Conservation (phyloP, 2,888 invertebrate species). For the Phaedon cochleariae region DNA sequence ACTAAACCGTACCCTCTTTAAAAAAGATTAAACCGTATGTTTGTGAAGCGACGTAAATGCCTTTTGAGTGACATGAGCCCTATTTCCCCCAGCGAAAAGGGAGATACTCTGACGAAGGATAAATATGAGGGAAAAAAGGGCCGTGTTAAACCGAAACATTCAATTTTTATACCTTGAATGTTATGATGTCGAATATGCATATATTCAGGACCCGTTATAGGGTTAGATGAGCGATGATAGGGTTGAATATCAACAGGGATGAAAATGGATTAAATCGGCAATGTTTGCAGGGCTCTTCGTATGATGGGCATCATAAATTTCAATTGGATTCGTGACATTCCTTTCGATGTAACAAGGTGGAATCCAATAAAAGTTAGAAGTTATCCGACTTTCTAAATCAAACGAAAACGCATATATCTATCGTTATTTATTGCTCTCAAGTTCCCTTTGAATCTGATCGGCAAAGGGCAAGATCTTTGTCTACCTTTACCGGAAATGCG, state of each 20-base stretch:
- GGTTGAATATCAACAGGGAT: not conserved
- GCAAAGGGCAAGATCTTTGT: slow-evolving; percentile 17
- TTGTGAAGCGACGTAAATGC: slow-evolving; percentile 62
- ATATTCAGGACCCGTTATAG: slow-evolving; percentile 40
- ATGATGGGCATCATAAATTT: too few relatives aligned
- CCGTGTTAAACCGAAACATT: slow-evolving; percentile 55
- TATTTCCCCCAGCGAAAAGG: slow-evolving; percentile 16
- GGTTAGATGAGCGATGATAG: slow-evolving; percentile 31
- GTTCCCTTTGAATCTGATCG: slow-evolving; percentile 32
- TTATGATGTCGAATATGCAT: slow-evolving; percentile 48
- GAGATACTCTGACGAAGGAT: not conserved
- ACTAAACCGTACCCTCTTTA: slow-evolving; percentile 63
- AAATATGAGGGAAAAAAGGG: slow-evolving; percentile 45
- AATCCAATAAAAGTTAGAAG: slow-evolving; percentile 42
- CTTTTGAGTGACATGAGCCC: slow-evolving; percentile 61
- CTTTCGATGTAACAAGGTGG: slow-evolving; percentile 30
- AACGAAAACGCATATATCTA: slow-evolving; percentile 38
- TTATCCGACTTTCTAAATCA: slow-evolving; percentile 41
- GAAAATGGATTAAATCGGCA: too few relatives aligned
- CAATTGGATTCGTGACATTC: not conserved
- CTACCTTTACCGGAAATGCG: not conserved
- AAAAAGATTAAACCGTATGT: slow-evolving; percentile 64
- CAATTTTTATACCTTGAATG: slow-evolving; percentile 52
- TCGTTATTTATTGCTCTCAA: slow-evolving; percentile 37
- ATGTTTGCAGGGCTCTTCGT: too few relatives aligned